Percentiles rank a stretch among this genome's conserved stretches.
phyloP scores from a whole-genome alignment of 2,797 vertebrate genomes.

The Oreochromis mossambicus region DNA sequence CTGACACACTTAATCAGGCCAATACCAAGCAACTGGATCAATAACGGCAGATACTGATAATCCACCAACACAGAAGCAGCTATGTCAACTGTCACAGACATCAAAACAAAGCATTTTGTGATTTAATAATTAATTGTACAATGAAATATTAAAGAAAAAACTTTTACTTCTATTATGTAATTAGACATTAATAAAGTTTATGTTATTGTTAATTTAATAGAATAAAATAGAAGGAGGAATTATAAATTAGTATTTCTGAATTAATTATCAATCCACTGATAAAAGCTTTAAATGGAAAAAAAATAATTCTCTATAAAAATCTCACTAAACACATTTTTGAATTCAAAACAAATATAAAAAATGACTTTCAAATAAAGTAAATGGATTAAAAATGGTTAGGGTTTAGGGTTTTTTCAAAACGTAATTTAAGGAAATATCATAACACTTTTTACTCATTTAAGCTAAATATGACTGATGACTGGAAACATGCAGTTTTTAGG shows the following conservation, averaged over 20 bases:
- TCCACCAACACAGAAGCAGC: not conserved
- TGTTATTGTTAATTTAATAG: not conserved
- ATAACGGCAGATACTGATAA: not conserved
- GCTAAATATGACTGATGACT: not conserved
- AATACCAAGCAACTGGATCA: not conserved
- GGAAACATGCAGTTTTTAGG: too few species aligned
- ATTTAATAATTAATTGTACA: not conserved
- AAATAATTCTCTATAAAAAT: not conserved
- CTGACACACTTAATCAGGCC: not conserved
- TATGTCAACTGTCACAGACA: not conserved
- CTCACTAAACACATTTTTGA: not conserved
- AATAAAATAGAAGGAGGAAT: not conserved
- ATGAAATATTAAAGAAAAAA: not conserved
- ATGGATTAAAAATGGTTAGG: not conserved
- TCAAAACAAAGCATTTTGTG: not conserved
- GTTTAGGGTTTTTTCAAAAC: too few species aligned
- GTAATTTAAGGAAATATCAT: not conserved
- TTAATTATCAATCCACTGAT: not conserved
- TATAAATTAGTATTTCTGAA: not conserved
- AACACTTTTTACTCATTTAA: rapidly evolving
- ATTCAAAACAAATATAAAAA: not conserved
- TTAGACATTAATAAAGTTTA: not conserved
- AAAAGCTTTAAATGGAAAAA: not conserved
- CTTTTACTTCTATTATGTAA: not conserved
- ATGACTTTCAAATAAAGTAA: not conserved